phyloP scores from a whole-genome alignment of 1,140 invertebrate genomes.

The Babylonia areolata region DNA sequence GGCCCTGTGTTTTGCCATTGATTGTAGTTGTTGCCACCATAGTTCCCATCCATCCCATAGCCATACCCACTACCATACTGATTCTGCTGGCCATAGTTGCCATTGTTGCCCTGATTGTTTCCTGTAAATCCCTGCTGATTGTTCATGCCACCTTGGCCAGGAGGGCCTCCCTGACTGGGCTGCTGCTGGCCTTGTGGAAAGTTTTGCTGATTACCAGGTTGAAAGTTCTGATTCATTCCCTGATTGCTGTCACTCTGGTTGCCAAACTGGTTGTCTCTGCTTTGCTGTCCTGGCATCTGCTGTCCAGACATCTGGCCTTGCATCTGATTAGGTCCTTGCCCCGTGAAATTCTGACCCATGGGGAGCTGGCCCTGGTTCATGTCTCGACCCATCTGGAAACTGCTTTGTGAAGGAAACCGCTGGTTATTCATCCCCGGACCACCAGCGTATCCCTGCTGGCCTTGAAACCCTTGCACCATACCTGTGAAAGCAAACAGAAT shows the following conservation, averaged over 20 bases:
- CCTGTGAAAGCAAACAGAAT: not conserved
- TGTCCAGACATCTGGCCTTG: slow-evolving; percentile 18
- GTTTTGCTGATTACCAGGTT: not conserved
- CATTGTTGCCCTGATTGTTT: not conserved
- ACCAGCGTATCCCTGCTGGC: not conserved
- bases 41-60: not conserved
- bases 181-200: not conserved
- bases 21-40: slow-evolving; percentile 15
- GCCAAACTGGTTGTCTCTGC: slow-evolving; percentile 29
- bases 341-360: not conserved
- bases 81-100: not conserved
- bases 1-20: slow-evolving; percentile 20
- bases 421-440: slow-evolving; percentile 13
- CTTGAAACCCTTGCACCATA: slow-evolving; percentile 24
- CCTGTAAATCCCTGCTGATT: not conserved
- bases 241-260: not conserved
- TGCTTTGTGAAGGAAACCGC: slow-evolving; percentile 16
- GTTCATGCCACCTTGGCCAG: not conserved
- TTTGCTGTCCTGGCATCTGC: slow-evolving; percentile 17
- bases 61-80: not conserved
- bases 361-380: slow-evolving; percentile 19
- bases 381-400: not conserved
- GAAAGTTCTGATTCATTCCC: not conserved
- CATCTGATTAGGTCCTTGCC: slow-evolving; percentile 7
- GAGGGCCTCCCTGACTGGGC: not conserved